Percentiles rank a stretch among this genome's conserved stretches.
phyloP scores from a whole-genome alignment of 2,797 vertebrate genomes.

The Echeneis naucrates region DNA sequence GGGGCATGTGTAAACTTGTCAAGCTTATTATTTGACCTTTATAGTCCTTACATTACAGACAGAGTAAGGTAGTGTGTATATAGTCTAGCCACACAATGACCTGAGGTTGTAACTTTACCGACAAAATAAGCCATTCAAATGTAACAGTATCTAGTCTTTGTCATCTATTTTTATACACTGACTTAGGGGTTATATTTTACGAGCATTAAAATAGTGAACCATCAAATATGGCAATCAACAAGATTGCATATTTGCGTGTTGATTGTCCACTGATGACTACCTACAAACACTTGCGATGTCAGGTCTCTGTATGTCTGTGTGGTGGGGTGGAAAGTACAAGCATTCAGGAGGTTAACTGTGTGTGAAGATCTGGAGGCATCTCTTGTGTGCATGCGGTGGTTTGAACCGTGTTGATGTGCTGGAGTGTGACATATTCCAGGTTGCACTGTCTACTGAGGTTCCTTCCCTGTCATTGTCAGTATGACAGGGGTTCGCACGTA shows the following conservation, averaged over 20 bases:
- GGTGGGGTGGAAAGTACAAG: background rate
- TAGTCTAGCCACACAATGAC: background rate
- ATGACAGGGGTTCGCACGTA: slow-evolving; percentile 20
- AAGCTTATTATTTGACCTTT: background rate
- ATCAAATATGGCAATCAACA: background rate
- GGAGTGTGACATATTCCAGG: slow-evolving; percentile 45
- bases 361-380: background rate
- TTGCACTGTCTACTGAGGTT: slow-evolving; percentile 34
- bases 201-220: background rate
- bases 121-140: background rate
- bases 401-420: slow-evolving; percentile 20
- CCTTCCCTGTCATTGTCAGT: slow-evolving; percentile 42
- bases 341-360: slow-evolving; percentile 11
- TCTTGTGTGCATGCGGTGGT: slow-evolving; percentile 15
- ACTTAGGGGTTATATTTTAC: slow-evolving; percentile 10
- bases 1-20: background rate
- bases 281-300: background rate
- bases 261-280: background rate
- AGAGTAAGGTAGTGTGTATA: background rate
- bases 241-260: background rate
- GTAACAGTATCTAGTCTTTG: background rate
- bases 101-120: background rate
- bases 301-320: background rate
- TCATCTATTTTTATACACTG: background rate
- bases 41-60: background rate